phyloP scores from a whole-genome alignment of 2,888 invertebrate genomes.

The Cryptocheilus praepositus region DNA sequence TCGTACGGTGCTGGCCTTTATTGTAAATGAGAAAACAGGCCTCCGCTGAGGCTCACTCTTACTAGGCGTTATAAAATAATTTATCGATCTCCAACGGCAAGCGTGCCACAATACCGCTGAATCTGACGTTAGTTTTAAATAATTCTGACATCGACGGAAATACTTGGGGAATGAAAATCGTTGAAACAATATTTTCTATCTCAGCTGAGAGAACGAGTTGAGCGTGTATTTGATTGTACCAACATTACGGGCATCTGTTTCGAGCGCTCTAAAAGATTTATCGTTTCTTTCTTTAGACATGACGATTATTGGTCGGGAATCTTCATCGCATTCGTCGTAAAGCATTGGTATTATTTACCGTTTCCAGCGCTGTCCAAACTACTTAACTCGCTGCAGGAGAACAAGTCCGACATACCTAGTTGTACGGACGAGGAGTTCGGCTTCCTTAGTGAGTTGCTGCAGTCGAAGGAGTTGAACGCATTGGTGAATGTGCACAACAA shows the following conservation, averaged over 20 bases:
- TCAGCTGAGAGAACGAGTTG: background rate
- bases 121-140: conserved; percentile 1
- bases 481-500: conserved; percentile 94
- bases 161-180: no score
- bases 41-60: conserved; percentile 2
- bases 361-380: conserved; percentile 86
- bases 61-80: conserved; percentile 7
- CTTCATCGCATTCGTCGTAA: background rate
- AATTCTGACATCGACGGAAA: background rate
- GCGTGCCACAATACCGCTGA: background rate
- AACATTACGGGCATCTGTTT: no score
- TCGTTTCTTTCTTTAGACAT: background rate
- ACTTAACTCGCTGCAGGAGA: conserved; percentile 88
- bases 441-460: conserved; percentile 88
- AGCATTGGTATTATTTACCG: background rate
- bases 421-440: conserved; percentile 90
- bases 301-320: background rate
- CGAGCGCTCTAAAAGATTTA: no score
- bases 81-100: conserved; percentile 10
- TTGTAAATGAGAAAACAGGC: background rate
- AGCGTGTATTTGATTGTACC: background rate
- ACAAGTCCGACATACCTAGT: conserved; percentile 81
- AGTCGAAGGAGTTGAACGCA: conserved; percentile 92
- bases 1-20: background rate
- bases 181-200: no score